Evolutionary conservation across 2,888 invertebrate genomes (phyloP).

Genomic region (Ptychoptera contaminata): DNA sequence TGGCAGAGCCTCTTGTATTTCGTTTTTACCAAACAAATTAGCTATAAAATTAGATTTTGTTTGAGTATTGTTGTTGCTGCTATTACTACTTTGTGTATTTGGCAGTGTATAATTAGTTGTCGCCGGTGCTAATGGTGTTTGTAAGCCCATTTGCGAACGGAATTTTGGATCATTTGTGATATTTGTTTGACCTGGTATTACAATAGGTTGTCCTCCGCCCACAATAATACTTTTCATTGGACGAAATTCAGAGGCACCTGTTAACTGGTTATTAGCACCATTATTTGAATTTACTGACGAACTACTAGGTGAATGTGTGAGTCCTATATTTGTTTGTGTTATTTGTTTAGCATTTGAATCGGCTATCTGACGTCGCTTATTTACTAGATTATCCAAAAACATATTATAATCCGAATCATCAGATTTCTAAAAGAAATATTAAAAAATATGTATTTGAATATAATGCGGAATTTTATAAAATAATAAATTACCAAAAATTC

Average conservation of each 20-base stretch:
- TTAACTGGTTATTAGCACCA: background rate
- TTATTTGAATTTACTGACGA: slow-evolving; percentile 26
- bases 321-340: slow-evolving; percentile 29
- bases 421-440: slow-evolving; percentile 32
- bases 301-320: slow-evolving; percentile 24
- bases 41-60: background rate
- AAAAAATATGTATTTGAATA: no score
- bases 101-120: no score
- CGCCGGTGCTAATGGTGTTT: background rate
- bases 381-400: slow-evolving; percentile 58
- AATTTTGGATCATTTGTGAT: slow-evolving; percentile 7
- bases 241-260: slow-evolving; percentile 5
- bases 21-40: slow-evolving; percentile 2
- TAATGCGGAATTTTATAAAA: no score
- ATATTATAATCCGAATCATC: slow-evolving; percentile 61
- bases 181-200: slow-evolving; percentile 11
- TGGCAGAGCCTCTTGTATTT: slow-evolving; percentile 6
- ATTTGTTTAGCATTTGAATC: slow-evolving; percentile 41
- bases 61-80: background rate
- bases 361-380: slow-evolving; percentile 55
- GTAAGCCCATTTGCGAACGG: background rate
- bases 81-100: background rate
- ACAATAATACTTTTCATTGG: slow-evolving; percentile 13
- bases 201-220: slow-evolving; percentile 14
- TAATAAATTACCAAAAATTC: slow-evolving; percentile 55